Evolutionary conservation across 2,888 invertebrate species (phyloP).

Genomic region (Tipula unca): DNA sequence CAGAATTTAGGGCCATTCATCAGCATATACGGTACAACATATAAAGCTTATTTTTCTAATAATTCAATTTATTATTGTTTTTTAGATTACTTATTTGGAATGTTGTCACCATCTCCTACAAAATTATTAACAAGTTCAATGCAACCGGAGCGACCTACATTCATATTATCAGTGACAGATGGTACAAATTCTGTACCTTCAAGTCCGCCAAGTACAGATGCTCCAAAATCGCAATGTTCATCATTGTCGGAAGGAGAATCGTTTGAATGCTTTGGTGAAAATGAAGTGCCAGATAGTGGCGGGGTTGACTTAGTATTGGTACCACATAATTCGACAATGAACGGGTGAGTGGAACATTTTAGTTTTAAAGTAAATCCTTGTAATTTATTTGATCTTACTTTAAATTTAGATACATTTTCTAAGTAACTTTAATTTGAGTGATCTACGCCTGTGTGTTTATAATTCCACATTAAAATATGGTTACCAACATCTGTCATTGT

Average conservation of each 20-base stretch:
- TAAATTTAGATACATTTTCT: too few species aligned
- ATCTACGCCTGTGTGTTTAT: too few species aligned
- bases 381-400: too few species aligned
- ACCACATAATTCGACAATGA: constrained; percentile 35
- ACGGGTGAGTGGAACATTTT: constrained; percentile 25
- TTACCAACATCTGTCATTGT: too few species aligned
- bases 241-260: constrained; percentile 69
- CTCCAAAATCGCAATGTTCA: constrained; percentile 43
- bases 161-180: constrained; percentile 30
- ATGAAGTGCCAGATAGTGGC: constrained; percentile 31
- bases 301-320: constrained; percentile 40
- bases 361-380: neutral
- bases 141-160: constrained; percentile 28
- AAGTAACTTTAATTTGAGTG: too few species aligned
- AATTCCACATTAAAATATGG: too few species aligned
- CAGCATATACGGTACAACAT: too few species aligned
- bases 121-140: neutral
- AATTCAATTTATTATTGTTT: neutral
- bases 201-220: constrained; percentile 41
- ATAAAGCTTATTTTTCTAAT: neutral
- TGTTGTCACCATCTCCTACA: constrained; percentile 37
- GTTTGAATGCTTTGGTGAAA: constrained; percentile 71
- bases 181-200: constrained; percentile 40
- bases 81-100: constrained; percentile 20
- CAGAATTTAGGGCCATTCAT: too few species aligned